Evolutionary conservation across 2,888 invertebrate genomes (phyloP), one percentile per base, ranked within the genome.

Genomic region (Agrenia bidenticulata): DNA sequence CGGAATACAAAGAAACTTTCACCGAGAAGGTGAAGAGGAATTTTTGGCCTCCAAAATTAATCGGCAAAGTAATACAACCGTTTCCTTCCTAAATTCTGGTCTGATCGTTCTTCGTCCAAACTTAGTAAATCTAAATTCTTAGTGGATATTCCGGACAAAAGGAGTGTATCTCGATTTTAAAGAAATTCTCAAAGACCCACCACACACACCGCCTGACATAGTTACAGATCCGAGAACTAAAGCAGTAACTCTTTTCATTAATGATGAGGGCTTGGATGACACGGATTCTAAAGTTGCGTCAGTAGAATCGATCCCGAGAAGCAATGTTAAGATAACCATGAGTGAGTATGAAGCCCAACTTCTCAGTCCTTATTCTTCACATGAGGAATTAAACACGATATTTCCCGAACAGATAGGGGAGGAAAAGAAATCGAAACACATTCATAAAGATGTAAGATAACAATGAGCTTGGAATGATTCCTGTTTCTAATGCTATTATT

Each of bases 131-230:
- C 15, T 45, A 45, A 45, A 45, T 45, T 19, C 19, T 2, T 51
- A 63, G 63, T 4, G 9, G 2, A 50, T 32, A 24, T 70, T 70
- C 39, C 61, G 70, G 19, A 67, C 65, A 0, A 23, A 67, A 21
- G 70, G 70, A 5, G 63, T 67, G 2, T 70, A 70, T 39, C 24
- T 67, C 41, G 70, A 70, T 23, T 63, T 56, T 15, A 53, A 53
- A 15, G 67, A 67, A 60, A 63, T 65, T n/a, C 49, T 63, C 11
- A 60, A 61, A 59, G 70, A 67, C 51, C 70, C 70, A 5, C 70
- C 70, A 13, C 67, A 67, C 23, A 67, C 70, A n/a, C 67, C 70
- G 1, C 67, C 67, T 2, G 63, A 67, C 49, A 59, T 66, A n/a
- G n/a, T 63, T 11, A 32, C 62, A 9, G 67, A 63, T 32, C 63